Conservation (phyloP, 2,113 vertebrate genomes). For the Balaeniceps rex region DNA sequence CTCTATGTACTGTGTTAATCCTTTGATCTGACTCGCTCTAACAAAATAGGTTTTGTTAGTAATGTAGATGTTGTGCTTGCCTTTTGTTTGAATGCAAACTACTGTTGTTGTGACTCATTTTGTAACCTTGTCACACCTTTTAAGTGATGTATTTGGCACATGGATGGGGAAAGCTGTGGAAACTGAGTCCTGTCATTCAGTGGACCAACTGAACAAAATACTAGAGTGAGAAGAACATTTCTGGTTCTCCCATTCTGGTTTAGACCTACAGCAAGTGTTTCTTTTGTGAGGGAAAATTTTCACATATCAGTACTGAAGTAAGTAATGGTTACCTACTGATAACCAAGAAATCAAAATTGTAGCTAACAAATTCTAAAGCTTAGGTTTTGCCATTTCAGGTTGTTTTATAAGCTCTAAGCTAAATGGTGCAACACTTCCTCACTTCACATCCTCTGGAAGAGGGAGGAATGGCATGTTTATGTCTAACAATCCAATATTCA, state of each 20-base stretch:
- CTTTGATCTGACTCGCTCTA: not conserved
- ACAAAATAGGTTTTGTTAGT: not conserved
- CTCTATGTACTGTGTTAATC: not conserved
- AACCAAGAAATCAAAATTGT: not conserved
- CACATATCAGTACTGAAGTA: not conserved
- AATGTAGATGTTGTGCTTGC: not conserved
- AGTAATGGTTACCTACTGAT: not conserved
- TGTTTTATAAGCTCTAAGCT: not conserved
- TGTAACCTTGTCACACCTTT: not conserved
- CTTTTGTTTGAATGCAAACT: not conserved
- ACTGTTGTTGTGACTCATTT: not conserved
- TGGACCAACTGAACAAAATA: not conserved
- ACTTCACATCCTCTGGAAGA: not conserved
- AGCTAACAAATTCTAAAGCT: not conserved
- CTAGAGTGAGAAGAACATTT: not conserved
- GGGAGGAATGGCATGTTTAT: not conserved
- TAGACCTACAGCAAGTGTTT: not conserved
- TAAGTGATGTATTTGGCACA: accelerated
- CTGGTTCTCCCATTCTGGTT: not conserved
- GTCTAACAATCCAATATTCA: not conserved
- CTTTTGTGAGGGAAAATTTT: not conserved
- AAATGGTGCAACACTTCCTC: not conserved
- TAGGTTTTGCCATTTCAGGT: not conserved
- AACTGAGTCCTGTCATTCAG: not conserved
- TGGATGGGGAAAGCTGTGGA: not conserved